Conservation (phyloP, 2,888 invertebrate genomes). For the Brachyopa scutellaris region DNA sequence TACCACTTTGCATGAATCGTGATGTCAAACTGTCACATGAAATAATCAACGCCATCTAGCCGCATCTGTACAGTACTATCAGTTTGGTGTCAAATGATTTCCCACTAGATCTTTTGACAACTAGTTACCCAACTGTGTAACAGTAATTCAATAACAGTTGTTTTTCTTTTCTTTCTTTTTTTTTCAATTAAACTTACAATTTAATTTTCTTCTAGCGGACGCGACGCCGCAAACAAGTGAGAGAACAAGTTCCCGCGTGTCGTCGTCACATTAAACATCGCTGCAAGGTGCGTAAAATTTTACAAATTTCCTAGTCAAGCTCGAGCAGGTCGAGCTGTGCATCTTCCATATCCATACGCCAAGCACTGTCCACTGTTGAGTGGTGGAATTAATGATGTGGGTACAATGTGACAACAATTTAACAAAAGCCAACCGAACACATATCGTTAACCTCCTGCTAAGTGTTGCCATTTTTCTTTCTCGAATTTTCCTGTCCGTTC, state of each 20-base stretch:
- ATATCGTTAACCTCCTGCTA: slow-evolving; percentile 73
- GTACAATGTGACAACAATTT: slow-evolving; percentile 71
- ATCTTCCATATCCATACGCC: neutral
- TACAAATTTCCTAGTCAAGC: slow-evolving; percentile 12
- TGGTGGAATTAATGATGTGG: slow-evolving; percentile 65
- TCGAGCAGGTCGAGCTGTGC: neutral
- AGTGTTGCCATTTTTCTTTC: slow-evolving; percentile 71
- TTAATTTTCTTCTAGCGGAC: slow-evolving; percentile 34
- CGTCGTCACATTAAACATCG: neutral
- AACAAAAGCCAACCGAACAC: slow-evolving; percentile 70
- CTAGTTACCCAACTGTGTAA: neutral
- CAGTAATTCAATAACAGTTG: slow-evolving; percentile 12
- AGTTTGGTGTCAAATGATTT: slow-evolving; percentile 6
- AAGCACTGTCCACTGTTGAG: neutral
- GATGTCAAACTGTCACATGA: too few relatives aligned
- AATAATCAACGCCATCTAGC: too few relatives aligned
- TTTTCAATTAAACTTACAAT: slow-evolving; percentile 29
- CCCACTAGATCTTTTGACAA: slow-evolving; percentile 1
- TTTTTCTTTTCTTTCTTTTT: slow-evolving; percentile 5
- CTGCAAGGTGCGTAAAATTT: slow-evolving; percentile 1
- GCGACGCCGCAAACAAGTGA: too few relatives aligned
- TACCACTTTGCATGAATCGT: too few relatives aligned
- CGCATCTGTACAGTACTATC: too few relatives aligned
- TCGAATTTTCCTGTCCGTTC: slow-evolving; percentile 17
- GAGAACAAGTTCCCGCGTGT: neutral